phyloP scores from a whole-genome alignment of 2,888 invertebrate genomes.

The Hydropsyche betteni region DNA sequence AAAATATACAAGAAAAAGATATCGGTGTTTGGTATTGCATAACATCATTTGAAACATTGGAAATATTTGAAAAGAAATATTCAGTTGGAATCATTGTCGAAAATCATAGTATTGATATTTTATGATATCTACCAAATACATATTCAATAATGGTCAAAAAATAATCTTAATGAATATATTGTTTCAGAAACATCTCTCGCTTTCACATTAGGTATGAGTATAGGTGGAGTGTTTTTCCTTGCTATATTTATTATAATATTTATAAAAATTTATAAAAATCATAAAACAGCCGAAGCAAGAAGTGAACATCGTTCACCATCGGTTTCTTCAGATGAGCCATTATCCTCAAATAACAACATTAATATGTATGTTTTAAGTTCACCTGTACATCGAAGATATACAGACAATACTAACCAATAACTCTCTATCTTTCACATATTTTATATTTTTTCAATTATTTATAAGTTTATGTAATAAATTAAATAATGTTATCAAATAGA shows the following conservation, averaged over 20 bases:
- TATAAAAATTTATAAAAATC: not conserved
- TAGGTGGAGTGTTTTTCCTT: slow-evolving; percentile 36
- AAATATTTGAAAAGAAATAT: slow-evolving; percentile 13
- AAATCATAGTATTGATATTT: slow-evolving; percentile 33
- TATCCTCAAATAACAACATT: not conserved
- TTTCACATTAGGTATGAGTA: slow-evolving; percentile 44
- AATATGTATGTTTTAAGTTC: not conserved
- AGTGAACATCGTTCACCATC: not conserved
- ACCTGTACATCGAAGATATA: slow-evolving; percentile 2
- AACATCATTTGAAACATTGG: slow-evolving; percentile 35
- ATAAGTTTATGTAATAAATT: too few species aligned
- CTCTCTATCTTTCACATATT: not conserved
- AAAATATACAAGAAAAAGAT: slow-evolving; percentile 37
- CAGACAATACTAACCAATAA: not conserved
- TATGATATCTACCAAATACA: not conserved
- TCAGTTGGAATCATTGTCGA: slow-evolving; percentile 35
- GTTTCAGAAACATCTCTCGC: slow-evolving; percentile 39
- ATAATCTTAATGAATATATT: not conserved
- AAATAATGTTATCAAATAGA: too few species aligned
- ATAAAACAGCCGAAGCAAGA: not conserved
- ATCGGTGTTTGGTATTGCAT: slow-evolving; percentile 48
- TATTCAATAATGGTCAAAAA: too few species aligned
- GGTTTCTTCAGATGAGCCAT: slow-evolving; percentile 14
- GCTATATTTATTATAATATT: not conserved
- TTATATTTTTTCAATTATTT: not conserved